phyloP scores from a whole-genome alignment of 2,888 invertebrate species.

The Caenorhabditis uteleia region DNA sequence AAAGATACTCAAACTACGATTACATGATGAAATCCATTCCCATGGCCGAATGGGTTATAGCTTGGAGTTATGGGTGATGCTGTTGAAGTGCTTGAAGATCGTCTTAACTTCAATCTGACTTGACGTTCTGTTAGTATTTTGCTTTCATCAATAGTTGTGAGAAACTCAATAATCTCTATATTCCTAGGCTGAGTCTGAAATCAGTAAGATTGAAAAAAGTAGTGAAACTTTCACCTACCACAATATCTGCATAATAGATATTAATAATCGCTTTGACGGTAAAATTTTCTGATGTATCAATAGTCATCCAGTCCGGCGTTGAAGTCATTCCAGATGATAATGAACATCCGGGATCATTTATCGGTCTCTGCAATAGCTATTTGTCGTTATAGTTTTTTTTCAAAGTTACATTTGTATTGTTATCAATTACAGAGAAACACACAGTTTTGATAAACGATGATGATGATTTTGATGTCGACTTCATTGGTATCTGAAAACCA shows the following conservation, averaged over 20 bases:
- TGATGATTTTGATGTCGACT: constrained; percentile 21
- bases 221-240: constrained; percentile 20
- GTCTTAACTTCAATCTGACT: constrained; percentile 27
- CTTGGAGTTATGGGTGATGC: constrained; percentile 11
- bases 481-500: constrained; percentile 11
- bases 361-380: constrained; percentile 22
- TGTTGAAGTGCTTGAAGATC: constrained; percentile 26
- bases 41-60: constrained; percentile 11
- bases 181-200: constrained; percentile 44
- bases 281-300: constrained; percentile 22
- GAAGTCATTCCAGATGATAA: constrained; percentile 31
- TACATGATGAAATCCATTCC: constrained; percentile 36
- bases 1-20: not conserved
- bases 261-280: constrained; percentile 36
- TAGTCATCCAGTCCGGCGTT: constrained; percentile 45
- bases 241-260: constrained; percentile 42
- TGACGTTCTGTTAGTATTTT: constrained; percentile 26
- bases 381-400: not conserved
- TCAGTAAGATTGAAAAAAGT: not conserved
- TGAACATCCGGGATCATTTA: constrained; percentile 43
- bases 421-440: constrained; percentile 42
- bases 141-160: constrained; percentile 32
- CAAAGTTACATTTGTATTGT: constrained; percentile 30
- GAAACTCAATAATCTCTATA: constrained; percentile 36
- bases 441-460: constrained; percentile 31